Percentiles rank a stretch among this genome's conserved stretches.
Conservation (phyloP, 2,797 vertebrate genomes). For the Heteromormyrus szaboi region DNA sequence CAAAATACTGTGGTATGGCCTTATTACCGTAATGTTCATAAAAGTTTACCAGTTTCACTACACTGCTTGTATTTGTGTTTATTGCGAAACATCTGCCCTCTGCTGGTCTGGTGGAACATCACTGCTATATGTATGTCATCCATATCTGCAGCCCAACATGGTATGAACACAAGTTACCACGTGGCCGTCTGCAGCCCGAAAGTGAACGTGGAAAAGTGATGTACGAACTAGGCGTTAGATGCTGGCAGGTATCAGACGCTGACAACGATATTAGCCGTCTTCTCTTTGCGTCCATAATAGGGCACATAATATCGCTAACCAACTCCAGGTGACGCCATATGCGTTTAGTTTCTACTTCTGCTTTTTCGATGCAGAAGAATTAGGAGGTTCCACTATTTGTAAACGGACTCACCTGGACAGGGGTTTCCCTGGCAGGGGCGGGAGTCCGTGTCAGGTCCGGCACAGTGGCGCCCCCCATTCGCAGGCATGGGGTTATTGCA, state of each 20-base stretch:
- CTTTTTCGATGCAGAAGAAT: not conserved
- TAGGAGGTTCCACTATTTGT: not conserved
- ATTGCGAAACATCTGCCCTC: not conserved
- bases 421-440: conserved; percentile 72
- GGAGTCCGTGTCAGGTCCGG: conserved; percentile 59
- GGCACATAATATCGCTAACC: not conserved
- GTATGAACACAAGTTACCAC: not conserved
- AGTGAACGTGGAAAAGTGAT: not conserved
- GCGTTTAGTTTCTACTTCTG: not conserved
- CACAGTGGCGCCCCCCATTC: conserved; percentile 79
- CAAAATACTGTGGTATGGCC: not conserved
- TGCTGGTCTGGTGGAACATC: not conserved
- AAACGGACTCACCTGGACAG: conserved; percentile 73
- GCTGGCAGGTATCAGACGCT: not conserved
- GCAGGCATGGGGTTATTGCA: conserved; percentile 84
- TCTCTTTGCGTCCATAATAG: not conserved
- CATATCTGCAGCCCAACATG: not conserved
- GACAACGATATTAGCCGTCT: not conserved
- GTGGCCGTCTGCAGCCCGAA: not conserved
- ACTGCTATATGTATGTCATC: not conserved
- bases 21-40: not conserved
- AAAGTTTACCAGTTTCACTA: not conserved
- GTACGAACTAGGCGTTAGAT: not conserved
- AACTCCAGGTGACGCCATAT: not conserved
- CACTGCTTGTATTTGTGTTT: not conserved